These are phyloP conservation scores for Ictalurus furcatus DNA, from an alignment of 2,113 vertebrate genomes.

Conservation along the genomic window DNA sequence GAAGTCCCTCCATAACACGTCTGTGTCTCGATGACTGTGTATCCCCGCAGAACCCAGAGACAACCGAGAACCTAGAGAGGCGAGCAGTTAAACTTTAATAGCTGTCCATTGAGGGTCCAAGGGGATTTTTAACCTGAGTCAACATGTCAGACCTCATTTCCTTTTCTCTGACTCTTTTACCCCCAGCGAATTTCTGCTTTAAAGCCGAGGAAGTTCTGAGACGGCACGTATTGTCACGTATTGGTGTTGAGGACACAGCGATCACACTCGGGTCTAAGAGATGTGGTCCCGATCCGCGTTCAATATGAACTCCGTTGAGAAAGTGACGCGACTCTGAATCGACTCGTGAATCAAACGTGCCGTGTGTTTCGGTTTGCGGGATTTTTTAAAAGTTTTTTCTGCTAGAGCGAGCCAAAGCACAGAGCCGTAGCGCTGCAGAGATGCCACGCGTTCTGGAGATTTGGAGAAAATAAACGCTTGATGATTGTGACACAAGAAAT, in stretches of 20 bases:
- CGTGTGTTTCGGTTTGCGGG: neutral
- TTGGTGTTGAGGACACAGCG: neutral
- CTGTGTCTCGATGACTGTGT: slow-evolving; percentile 21
- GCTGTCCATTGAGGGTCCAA: slow-evolving; percentile 64
- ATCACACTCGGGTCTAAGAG: neutral
- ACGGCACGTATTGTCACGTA: neutral
- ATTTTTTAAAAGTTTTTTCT: neutral
- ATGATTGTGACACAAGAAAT: neutral
- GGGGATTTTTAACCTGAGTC: slow-evolving; percentile 67
- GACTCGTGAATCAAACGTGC: neutral
- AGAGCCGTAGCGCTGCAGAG: neutral
- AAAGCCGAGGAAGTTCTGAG: slow-evolving; percentile 1
- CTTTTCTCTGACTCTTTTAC: slow-evolving; percentile 58
- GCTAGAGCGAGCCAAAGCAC: neutral
- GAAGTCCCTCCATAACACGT: neutral
- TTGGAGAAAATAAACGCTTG: neutral
- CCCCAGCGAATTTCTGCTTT: slow-evolving; percentile 41
- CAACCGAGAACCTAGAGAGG: slow-evolving; percentile 45
- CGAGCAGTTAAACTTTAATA: slow-evolving; percentile 69
- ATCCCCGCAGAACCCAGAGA: slow-evolving; percentile 49
- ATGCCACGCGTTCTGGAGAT: neutral
- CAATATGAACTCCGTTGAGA: neutral
- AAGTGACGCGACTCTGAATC: neutral
- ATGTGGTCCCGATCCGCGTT: neutral
- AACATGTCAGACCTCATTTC: slow-evolving; percentile 73